Percentiles rank a stretch among this genome's conserved stretches.
Evolutionary conservation across 2,888 invertebrate species (phyloP).

Genomic region (Perizoma flavofasciatum): DNA sequence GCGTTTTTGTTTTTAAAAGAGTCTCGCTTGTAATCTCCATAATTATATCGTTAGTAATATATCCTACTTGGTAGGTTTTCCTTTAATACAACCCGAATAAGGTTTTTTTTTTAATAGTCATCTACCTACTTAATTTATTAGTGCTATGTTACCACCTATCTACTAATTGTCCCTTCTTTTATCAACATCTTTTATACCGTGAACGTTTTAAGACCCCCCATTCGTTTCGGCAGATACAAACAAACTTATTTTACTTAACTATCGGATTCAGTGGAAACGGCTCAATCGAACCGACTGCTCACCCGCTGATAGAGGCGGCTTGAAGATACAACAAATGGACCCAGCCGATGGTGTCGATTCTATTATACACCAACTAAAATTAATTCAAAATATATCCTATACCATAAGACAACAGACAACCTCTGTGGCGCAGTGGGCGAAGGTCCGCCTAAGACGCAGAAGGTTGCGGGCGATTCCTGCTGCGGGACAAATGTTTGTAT

Average conservation of each 20-base stretch:
- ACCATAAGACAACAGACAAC: too few relatives aligned
- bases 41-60: too few relatives aligned
- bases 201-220: constrained; percentile 57
- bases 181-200: constrained; percentile 45
- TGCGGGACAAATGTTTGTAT: too few relatives aligned
- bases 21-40: too few relatives aligned
- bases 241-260: constrained; percentile 55
- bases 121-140: constrained; percentile 18
- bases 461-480: too few relatives aligned
- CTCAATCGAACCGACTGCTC: constrained; percentile 67
- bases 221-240: constrained; percentile 56
- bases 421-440: too few relatives aligned
- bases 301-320: constrained; percentile 59
- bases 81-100: too few relatives aligned
- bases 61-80: too few relatives aligned
- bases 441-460: too few relatives aligned
- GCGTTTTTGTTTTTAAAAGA: too few relatives aligned
- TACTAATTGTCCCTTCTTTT: constrained; percentile 28
- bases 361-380: too few relatives aligned
- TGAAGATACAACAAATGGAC: constrained; percentile 44
- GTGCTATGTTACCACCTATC: constrained; percentile 21
- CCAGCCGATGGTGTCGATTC: constrained; percentile 12
- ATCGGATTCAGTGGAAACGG: constrained; percentile 61
- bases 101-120: neutral
- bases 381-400: too few relatives aligned